Percentiles rank a stretch among this genome's conserved stretches.
Evolutionary conservation across 2,113 vertebrate species (phyloP).

Genomic region (Hydropotes inermis): DNA sequence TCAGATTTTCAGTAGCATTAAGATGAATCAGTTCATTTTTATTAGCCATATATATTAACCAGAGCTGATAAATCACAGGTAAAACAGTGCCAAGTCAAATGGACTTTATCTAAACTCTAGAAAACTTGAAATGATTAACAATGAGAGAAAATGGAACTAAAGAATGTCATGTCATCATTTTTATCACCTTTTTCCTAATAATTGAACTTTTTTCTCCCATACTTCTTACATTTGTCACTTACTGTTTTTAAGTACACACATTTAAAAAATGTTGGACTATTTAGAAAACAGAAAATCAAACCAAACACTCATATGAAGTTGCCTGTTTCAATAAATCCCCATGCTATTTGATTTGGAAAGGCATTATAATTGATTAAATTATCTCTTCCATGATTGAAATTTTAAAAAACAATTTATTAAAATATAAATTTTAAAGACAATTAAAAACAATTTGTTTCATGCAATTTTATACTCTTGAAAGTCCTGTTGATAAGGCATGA

Average conservation of each 20-base stretch:
- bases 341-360: neutral
- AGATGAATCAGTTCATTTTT: neutral
- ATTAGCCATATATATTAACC: neutral
- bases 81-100: neutral
- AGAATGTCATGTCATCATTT: neutral
- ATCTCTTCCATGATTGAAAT: neutral
- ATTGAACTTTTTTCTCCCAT: neutral
- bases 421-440: neutral
- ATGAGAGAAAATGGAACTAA: neutral
- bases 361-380: neutral
- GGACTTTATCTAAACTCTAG: neutral
- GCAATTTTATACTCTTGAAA: constrained; percentile 26
- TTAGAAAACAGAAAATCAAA: constrained; percentile 42
- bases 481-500: constrained; percentile 12
- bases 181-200: neutral
- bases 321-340: neutral
- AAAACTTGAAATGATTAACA: neutral
- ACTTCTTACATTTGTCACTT: neutral
- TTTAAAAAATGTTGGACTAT: neutral
- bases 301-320: neutral
- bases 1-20: neutral
- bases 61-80: neutral
- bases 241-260: neutral
- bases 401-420: constrained; percentile 21
- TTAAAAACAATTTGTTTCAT: neutral